Evolutionary conservation across 2,888 invertebrate genomes (phyloP), one percentile per base, ranked within the genome.

Genomic region (Ypsolopha scabrella): DNA sequence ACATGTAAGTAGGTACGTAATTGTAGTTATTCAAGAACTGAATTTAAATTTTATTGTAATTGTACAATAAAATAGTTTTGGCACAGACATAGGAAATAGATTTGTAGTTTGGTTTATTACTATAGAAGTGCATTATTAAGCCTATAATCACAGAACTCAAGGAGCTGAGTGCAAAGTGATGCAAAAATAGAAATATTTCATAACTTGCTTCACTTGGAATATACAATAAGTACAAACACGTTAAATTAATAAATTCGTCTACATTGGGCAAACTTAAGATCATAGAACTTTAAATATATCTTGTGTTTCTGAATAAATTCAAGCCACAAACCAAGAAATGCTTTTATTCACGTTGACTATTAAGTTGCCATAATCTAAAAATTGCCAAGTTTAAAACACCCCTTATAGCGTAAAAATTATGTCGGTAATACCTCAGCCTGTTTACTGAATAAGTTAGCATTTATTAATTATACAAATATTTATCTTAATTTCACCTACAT

Each of bases 61-160:
- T 24, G 24, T 24, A 24, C 24, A 2, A 24, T 24, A 24, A 24
- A 24, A 24, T 24, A 63, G 56, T 72, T 81, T 82, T 83, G 83
- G 83, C 83, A 83, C 83, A 80, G 75, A 72, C 61, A 61, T 75
- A 75, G 73, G 75, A 72, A 70, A 72, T 60, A 63, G 58, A 55
- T 56, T 61, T 60, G 54, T 64, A 62, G 68, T 60, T 50, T 41
- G 33, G 37, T 9, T n/a, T 49, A 3, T 64, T 65, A 60, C 65
- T 61, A 70, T 78, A 74, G 65, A 45, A 47, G 64, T 68, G 77
- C 70, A 68, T 52, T 55, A 68, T 74, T 75, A 81, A 75, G 76
- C 75, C 81, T 82, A 83, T 11, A 74, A 80, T 82, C 80, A 83
- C 82, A 82, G 82, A 80, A 78, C 75, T 70, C 75, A 80, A 78